These are phyloP conservation scores for Idaea aversata DNA, from an alignment of 2,888 invertebrate genomes.

Conservation along the genomic window DNA sequence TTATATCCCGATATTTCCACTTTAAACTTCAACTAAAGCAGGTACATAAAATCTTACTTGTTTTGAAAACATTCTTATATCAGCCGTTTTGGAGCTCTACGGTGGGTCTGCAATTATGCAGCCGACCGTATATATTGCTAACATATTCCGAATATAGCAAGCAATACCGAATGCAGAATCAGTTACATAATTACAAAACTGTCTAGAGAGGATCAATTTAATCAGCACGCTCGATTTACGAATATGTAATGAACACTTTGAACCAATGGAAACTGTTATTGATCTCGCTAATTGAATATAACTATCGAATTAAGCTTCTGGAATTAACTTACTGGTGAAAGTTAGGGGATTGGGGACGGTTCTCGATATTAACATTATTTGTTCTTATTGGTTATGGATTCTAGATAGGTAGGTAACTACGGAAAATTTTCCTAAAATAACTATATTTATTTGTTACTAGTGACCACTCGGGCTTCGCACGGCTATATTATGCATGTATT, in stretches of 20 bases:
- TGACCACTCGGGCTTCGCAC: no score
- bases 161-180: background rate
- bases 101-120: no score
- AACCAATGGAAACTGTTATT: background rate
- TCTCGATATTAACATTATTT: background rate
- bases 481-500: no score
- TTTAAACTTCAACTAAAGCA: no score
- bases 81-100: no score
- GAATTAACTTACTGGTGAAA: background rate
- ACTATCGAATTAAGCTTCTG: background rate
- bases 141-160: background rate
- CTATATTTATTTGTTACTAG: no score
- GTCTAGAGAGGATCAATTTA: background rate
- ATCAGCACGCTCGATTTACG: background rate
- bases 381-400: background rate
- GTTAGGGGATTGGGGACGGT: background rate
- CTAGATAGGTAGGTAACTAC: background rate
- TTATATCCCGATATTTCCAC: no score
- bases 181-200: background rate
- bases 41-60: no score
- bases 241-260: conserved; percentile 1
- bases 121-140: background rate
- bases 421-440: background rate
- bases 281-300: conserved; percentile 1
- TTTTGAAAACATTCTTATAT: no score